These are phyloP conservation scores for Ctenopoma kingsleyae DNA, from an alignment of 2,797 vertebrate genomes.

Conservation along the genomic window DNA sequence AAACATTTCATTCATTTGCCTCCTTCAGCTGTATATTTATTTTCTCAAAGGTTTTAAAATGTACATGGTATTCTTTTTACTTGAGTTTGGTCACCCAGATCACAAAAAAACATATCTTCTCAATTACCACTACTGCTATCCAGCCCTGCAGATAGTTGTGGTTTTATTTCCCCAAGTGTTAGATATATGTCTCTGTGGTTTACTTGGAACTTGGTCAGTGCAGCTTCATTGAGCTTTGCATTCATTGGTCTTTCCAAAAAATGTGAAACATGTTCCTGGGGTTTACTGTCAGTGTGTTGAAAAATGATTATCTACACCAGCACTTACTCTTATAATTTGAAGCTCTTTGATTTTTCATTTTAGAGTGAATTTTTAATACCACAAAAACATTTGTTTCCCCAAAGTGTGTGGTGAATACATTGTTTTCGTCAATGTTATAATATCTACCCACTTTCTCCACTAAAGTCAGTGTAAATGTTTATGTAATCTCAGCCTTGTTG, in stretches of 20 bases:
- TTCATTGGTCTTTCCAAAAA: background rate
- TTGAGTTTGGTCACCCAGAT: slow-evolving; percentile 19
- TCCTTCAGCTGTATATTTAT: slow-evolving; percentile 68
- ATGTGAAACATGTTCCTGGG: background rate
- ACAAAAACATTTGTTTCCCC: background rate
- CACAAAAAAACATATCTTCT: slow-evolving; percentile 6
- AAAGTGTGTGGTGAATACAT: background rate
- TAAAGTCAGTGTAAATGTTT: background rate
- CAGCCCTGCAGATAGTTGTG: slow-evolving; percentile 45
- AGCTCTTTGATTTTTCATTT: slow-evolving; percentile 7
- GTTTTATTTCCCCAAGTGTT: slow-evolving; percentile 23
- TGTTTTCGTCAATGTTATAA: background rate
- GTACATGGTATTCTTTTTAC: slow-evolving; percentile 48
- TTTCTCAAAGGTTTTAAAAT: slow-evolving; percentile 59
- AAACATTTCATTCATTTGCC: slow-evolving; percentile 63
- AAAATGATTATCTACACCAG: slow-evolving; percentile 23
- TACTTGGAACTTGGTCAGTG: background rate
- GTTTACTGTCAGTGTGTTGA: background rate
- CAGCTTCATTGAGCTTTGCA: background rate
- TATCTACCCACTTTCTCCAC: background rate
- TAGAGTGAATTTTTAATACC: background rate
- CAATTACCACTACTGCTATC: slow-evolving; percentile 14
- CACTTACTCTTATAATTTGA: slow-evolving; percentile 57
- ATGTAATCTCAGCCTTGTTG: background rate
- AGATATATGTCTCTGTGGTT: background rate